Conservation (phyloP, 1,140 invertebrate genomes). For the Megalonaias nervosa region DNA sequence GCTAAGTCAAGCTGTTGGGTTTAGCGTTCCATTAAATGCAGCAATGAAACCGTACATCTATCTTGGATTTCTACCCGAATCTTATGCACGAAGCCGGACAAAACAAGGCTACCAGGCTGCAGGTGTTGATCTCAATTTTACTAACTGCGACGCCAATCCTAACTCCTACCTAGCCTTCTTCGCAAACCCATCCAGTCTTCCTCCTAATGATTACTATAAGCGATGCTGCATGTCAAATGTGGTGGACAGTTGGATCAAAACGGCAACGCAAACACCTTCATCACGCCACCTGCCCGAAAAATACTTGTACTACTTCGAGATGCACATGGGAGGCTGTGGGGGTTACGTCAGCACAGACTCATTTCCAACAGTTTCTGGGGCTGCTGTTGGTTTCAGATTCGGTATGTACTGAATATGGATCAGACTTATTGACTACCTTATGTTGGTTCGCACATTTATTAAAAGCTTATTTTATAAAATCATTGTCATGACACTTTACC, state of each 20-base stretch:
- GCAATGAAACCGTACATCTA: slow-evolving; percentile 8
- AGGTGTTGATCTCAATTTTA: slow-evolving; percentile 5
- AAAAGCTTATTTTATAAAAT: too few species aligned
- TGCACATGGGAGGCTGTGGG: slow-evolving; percentile 20
- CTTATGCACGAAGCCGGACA: too few species aligned
- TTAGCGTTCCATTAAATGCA: slow-evolving; percentile 4
- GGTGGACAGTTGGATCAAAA: background rate
- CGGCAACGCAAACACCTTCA: background rate
- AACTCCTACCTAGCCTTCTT: slow-evolving; percentile 21
- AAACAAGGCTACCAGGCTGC: slow-evolving; percentile 4
- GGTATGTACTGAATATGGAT: background rate
- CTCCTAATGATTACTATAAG: slow-evolving; percentile 1
- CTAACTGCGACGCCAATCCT: slow-evolving; percentile 13
- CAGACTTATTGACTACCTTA: too few species aligned
- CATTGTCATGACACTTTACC: too few species aligned
- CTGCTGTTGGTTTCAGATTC: slow-evolving; percentile 9
- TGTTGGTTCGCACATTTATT: too few species aligned
- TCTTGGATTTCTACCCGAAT: slow-evolving; percentile 6
- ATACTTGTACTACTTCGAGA: slow-evolving; percentile 8
- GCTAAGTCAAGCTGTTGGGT: slow-evolving; percentile 4
- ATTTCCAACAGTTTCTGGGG: background rate
- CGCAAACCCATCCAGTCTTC: background rate
- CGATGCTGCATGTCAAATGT: background rate
- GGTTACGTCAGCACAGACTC: slow-evolving; percentile 5
- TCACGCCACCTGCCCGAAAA: background rate